Evolutionary conservation across 2,113 vertebrate genomes (phyloP), one percentile per base, ranked within the genome.

Genomic region (Trogon surrucura): DNA sequence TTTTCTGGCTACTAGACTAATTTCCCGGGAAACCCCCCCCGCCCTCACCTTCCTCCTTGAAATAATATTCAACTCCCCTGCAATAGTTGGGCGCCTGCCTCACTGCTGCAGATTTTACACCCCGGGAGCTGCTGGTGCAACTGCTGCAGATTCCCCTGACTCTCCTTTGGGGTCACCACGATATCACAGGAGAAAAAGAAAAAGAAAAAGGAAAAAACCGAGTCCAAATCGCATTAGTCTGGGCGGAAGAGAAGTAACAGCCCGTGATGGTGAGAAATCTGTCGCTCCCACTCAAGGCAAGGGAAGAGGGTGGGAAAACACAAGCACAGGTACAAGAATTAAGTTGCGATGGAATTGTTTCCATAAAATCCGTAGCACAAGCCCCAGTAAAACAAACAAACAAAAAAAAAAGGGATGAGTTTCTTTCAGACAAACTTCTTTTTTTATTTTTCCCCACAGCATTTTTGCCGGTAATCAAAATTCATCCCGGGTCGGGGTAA

Each of bases 321-420:
- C 45, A n/a, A 27, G 71, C 51, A 2, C 89, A 96, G 88, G 83
- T 92, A 97, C 21, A 8, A 58, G 50, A 32, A 22, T 13, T 3
- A 91, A 95, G 93, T 96, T 56, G 86, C 22, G 87, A 44, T 64
- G 4, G 84, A 85, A 91, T 75, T 56, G 86, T 90, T 97, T 82
- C 96, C 94, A 80, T 80, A 80, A 97, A 97, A 88, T 32, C 95
- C 61, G n/a, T 44, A 57, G 73, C 82, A 8, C 4, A 45, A 85
- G 34, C 38, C 13, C 27, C n/a, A 3, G 41, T 1, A 4, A 57
- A 44, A 12, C 47, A 36, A 32, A 36, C 36, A 36, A 36, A 30
- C 47, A 29, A 6, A 29, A 30, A 58, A 29, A 6, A 29, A 70
- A 83, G n/a, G 14, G 44, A 9, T 45, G 29, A 29, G 32, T 72